phyloP scores from a whole-genome alignment of 2,797 vertebrate species.

The Heterohyrax brucei region DNA sequence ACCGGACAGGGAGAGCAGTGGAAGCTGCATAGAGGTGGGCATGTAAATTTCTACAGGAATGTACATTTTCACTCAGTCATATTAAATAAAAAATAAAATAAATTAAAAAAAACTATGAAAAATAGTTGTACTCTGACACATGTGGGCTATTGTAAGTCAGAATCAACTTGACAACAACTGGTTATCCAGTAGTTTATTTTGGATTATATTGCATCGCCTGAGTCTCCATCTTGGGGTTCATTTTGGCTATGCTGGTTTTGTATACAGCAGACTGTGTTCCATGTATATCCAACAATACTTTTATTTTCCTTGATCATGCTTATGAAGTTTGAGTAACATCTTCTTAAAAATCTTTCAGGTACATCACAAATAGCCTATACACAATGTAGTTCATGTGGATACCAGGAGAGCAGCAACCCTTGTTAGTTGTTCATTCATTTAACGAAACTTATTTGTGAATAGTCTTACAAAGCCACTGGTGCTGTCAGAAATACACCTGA shows the following conservation, averaged over 20 bases:
- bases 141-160: too few species aligned
- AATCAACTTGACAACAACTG: too few species aligned
- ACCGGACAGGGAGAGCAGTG: too few species aligned
- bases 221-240: background rate
- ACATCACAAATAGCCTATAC: background rate
- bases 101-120: too few species aligned
- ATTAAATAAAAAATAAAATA: too few species aligned
- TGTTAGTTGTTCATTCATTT: background rate
- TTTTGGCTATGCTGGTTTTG: background rate
- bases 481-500: background rate
- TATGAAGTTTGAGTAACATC: background rate
- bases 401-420: background rate
- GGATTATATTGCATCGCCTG: background rate
- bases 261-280: background rate
- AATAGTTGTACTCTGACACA: too few species aligned
- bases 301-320: background rate
- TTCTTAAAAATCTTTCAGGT: constrained; percentile 1
- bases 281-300: background rate
- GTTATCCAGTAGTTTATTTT: background rate
- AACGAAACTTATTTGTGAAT: constrained; percentile 19
- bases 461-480: background rate
- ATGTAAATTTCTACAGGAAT: too few species aligned
- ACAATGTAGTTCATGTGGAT: background rate
- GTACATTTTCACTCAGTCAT: too few species aligned
- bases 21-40: too few species aligned